A percentile compares a stretch with the other conserved stretches of the same genome.
Conservation (phyloP, 2,888 invertebrate species). For the Elysia crispata region DNA sequence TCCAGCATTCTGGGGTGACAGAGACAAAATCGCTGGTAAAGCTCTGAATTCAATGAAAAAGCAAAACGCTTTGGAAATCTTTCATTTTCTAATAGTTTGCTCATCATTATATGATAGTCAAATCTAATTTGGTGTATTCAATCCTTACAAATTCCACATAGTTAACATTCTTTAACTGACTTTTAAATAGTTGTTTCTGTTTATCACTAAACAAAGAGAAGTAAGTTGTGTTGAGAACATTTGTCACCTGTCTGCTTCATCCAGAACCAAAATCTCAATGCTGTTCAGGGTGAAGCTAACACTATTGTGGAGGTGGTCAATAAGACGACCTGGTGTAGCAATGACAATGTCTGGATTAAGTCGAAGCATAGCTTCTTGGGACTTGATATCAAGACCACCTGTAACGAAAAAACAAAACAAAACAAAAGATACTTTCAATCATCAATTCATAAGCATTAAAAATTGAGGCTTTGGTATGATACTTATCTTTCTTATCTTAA, state of each 20-base stretch:
- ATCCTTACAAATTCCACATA: no score
- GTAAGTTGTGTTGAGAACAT: no score
- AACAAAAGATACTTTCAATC: not conserved
- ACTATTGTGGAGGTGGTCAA: conserved; percentile 97
- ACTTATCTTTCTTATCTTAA: no score
- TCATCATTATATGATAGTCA: no score
- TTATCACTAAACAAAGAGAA: no score
- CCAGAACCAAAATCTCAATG: conserved; percentile 90
- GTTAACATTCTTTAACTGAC: no score
- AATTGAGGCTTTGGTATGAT: no score
- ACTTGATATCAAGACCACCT: conserved; percentile 80
- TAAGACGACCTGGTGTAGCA: conserved; percentile 97
- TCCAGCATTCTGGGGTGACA: conserved; percentile 89
- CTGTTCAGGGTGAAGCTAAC: conserved; percentile 91
- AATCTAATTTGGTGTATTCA: no score
- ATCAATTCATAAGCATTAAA: no score
- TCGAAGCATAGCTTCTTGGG: conserved; percentile 81
- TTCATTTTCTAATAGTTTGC: no score
- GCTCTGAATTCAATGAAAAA: not conserved
- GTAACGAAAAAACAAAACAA: conserved; percentile 4
- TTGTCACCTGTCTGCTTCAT: conserved; percentile 85
- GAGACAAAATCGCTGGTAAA: conserved; percentile 37
- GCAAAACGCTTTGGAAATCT: not conserved
- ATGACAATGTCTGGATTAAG: conserved; percentile 97
- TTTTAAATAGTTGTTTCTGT: no score